These are phyloP conservation scores for Amblyornis subalaris DNA, from an alignment of 2,113 vertebrate species.

Conservation along the genomic window DNA sequence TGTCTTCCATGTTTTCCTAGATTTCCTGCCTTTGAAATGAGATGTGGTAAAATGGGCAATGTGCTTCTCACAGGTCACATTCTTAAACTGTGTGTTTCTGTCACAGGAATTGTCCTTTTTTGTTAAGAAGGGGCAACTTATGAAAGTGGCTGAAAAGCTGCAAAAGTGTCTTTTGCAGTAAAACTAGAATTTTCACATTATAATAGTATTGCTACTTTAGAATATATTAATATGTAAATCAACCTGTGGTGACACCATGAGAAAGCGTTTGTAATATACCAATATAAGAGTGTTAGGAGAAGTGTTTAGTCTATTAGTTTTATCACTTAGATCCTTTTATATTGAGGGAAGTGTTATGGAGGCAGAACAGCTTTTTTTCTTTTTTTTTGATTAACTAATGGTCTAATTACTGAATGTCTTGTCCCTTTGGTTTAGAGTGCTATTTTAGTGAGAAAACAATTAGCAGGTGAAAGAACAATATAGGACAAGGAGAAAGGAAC, in stretches of 20 bases:
- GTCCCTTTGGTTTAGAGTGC: conserved; percentile 32
- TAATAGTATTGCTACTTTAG: neutral
- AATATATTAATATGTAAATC: neutral
- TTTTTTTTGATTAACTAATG: neutral
- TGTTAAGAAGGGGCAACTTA: neutral
- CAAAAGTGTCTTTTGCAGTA: neutral
- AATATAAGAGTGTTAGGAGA: neutral
- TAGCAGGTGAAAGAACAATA: conserved; percentile 31
- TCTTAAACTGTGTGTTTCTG: neutral
- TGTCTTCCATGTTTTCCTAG: neutral
- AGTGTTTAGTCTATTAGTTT: neutral
- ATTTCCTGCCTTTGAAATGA: neutral
- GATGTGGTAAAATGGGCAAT: neutral
- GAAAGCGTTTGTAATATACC: neutral
- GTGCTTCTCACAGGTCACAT: neutral
- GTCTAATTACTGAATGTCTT: conserved; percentile 45
- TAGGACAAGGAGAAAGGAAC: conserved; percentile 62
- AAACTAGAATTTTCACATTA: neutral
- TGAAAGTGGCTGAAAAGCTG: neutral
- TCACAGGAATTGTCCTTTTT: neutral
- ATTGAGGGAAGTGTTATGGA: neutral
- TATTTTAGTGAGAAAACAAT: conserved; percentile 62
- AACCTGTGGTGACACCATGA: neutral
- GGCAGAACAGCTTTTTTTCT: neutral
- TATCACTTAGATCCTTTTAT: neutral